Base-by-base conservation (phyloP, 2,113 vertebrate genomes). In the Condylura cristata region DNA sequence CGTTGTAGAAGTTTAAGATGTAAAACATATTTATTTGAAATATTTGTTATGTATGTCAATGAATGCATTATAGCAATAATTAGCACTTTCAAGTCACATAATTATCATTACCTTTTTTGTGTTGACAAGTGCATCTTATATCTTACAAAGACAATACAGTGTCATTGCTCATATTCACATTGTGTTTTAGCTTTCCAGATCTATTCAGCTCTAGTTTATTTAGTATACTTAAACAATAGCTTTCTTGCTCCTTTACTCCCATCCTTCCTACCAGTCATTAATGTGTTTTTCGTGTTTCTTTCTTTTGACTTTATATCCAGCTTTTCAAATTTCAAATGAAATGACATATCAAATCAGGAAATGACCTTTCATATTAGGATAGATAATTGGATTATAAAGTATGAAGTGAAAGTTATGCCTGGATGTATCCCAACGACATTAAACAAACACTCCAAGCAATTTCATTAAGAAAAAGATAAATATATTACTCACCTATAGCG, bases 401-500 rank as follows among this genome's bases (percentile, higher is more conserved):
- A 18, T 28, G 86, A 60, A 83, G n/a, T 70, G 39, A 61, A 76
- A 96, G 84, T 46, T 95, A 66, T 46, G 72, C 26, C 13, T 91
- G 39, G 5, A 32, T 63, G 0, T 2, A 16, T 80, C 56, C 37
- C 8, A 83, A 86, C 60, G 39, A 34, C 37, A 83, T 3, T 79
- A 8, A 80, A 65, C 20, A 8, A 80, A 65, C 20, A n/a, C 82
- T n/a, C 9, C n/a, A 37, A 78, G 37, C 28, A 37, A 93, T 87
- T 46, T 0, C 18, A n/a, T 5, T 14, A 91, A 65, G 8, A 94
- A 96, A 48, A 65, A 1, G 0, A 39, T 56, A 90, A 74, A 6
- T 0, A 20, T 5, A 41, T 75, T 75, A 6, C 97, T 98, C 98
- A 99, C 98, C 26, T 96, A 97, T 98, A 99, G 96, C 91, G 78